Base-by-base conservation (phyloP, 2,888 invertebrate genomes). In the Phaedon cochleariae region DNA sequence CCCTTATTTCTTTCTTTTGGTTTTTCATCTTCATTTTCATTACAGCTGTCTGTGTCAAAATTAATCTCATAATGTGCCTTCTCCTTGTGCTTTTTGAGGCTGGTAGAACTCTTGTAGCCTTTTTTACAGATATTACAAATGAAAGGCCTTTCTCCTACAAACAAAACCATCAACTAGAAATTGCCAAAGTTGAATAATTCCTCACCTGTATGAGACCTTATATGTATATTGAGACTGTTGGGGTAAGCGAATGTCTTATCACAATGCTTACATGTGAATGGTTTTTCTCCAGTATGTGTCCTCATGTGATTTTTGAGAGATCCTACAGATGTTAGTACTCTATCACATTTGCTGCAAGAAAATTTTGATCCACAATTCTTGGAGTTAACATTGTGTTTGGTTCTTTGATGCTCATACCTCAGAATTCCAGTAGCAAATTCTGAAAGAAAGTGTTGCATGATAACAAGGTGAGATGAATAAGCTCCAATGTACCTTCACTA, bases 191-290 rank as follows among this genome's bases (percentile, higher is more conserved):
- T 10, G 6, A 9, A 10, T 41, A 15, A 3, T 2, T 15, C 6
- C 41, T 61, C 62, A 72, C 72, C 72, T 64, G 72, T 72, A 41
- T 72, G 72, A 18, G 61, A 57, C 9, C 72, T 63, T 15, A 65
- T 68, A 46, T 72, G 72, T 10, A 68, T 59, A 9, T 61, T 70
- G 20, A 68, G 45, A 31, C 67, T 70, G 18, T 62, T 63, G 22
- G 57, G 58, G 18, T 65, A 67, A 5, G 69, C 54, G 60, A 69
- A 72, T 17, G 53, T 46, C 55, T 69, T 72, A 10, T 57, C 62
- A 18, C 72, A 72, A 51, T 67, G 63, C 2, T 29, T 10, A 60
- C 72, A 72, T 5, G 68, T 55, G 12, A 63, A 72, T 7, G 69
- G 72, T 55, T 57, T 68, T 34, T 64, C 69, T 1, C 72, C 72